These are phyloP conservation scores for Samia ricini DNA, from an alignment of 1,140 invertebrate genomes.

Conservation along the genomic window DNA sequence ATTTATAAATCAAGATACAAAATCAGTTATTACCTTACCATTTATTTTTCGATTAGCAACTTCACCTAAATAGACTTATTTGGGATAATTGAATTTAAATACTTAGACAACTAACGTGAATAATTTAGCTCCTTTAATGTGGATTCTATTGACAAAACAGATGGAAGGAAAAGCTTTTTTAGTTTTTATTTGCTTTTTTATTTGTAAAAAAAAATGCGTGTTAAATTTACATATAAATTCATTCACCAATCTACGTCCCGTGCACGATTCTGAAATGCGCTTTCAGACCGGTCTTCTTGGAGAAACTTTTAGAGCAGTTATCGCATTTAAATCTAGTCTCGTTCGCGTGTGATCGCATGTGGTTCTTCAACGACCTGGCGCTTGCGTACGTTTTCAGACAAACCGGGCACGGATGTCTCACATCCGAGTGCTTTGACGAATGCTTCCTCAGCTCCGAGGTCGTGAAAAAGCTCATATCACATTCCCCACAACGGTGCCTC, in stretches of 20 bases:
- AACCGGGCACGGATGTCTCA: constrained; percentile 8
- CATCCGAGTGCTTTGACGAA: constrained; percentile 4
- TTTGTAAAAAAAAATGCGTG: too few relatives aligned
- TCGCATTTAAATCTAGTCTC: constrained; percentile 12
- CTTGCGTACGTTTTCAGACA: constrained; percentile 8
- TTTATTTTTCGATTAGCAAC: too few relatives aligned
- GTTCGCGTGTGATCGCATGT: constrained; percentile 14
- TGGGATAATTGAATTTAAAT: too few relatives aligned
- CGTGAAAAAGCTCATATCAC: constrained; percentile 18
- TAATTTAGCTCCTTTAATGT: too few relatives aligned
- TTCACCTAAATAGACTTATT: too few relatives aligned
- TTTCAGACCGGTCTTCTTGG: constrained; percentile 6
- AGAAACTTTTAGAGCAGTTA: constrained; percentile 7
- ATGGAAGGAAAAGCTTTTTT: too few relatives aligned
- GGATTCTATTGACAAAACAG: too few relatives aligned
- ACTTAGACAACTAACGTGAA: too few relatives aligned
- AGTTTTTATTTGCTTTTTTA: too few relatives aligned
- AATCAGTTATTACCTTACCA: too few relatives aligned
- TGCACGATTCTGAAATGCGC: constrained; percentile 7
- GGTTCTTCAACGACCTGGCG: constrained; percentile 1
- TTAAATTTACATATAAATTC: too few relatives aligned
- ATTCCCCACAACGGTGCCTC: constrained; percentile 6
- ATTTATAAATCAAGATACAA: too few relatives aligned
- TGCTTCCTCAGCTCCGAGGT: neutral
- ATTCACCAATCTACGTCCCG: neutral